Percentiles rank a stretch among this genome's conserved stretches.
Evolutionary conservation across 2,113 vertebrate species (phyloP).

Genomic region (Ictalurus furcatus): DNA sequence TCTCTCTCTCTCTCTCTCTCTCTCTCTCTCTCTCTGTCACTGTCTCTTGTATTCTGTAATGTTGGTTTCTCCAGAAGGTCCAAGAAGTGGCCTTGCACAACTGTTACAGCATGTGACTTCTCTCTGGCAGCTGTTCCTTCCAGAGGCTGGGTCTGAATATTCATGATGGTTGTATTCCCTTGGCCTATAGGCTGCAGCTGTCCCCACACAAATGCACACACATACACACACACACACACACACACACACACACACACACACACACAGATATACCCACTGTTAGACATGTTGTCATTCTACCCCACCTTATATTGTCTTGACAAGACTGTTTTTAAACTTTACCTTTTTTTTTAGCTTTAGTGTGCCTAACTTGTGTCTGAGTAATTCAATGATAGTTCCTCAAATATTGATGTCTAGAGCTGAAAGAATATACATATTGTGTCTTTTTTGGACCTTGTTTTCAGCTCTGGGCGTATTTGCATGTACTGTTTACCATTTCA

Average conservation of each 20-base stretch:
- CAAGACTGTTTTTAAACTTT: background rate
- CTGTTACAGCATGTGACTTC: conserved; percentile 84
- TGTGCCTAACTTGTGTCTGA: background rate
- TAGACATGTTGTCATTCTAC: background rate
- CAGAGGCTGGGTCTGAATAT: conserved; percentile 92
- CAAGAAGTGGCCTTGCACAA: conserved; percentile 83
- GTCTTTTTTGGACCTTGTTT: background rate
- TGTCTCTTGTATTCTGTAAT: conserved; percentile 3
- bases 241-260: conserved; percentile 62
- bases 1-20: background rate
- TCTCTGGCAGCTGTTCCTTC: conserved; percentile 91
- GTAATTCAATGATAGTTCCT: background rate
- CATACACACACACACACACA: conserved; percentile 60
- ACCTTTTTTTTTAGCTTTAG: background rate
- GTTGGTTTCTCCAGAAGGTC: conserved; percentile 28
- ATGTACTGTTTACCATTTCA: background rate
- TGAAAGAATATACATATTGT: background rate
- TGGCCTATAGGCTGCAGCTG: conserved; percentile 84
- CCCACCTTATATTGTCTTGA: background rate
- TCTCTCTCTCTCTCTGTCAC: background rate
- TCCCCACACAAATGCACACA: conserved; percentile 63
- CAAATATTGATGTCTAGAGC: background rate
- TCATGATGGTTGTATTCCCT: conserved; percentile 89
- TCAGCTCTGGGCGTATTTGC: background rate
- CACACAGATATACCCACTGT: conserved; percentile 16